Base-by-base conservation (phyloP, 1,140 invertebrate genomes). In the Scaptomyza graminum region DNA sequence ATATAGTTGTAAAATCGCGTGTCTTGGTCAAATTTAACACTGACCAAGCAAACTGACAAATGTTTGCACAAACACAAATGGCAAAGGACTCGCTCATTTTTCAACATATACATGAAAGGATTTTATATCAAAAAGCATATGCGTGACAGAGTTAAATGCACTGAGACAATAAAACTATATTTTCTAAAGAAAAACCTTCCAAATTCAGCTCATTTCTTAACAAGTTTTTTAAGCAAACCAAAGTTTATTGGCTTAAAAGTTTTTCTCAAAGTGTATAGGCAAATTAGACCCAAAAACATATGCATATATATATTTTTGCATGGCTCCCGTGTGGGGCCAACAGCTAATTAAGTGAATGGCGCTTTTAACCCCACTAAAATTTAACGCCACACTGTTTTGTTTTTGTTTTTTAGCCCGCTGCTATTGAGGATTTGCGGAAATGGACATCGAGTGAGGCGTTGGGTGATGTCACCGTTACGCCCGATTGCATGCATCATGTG, bases 391-490 rank as follows among this genome's bases (percentile, higher is more conserved):
- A 2, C 18, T 28, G 2, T 18, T 25, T 16, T 4, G 12, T 13
- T 39, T 34, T 57, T 12, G 4, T 11, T 49, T 75, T 83, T 9
- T 92, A 97, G 96, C 96, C 96, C 54, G 95, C 95, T 62, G 95
- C 94, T 72, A 94, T 97, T 62, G 95, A 95, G 75, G 95, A 96
- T 68, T 93, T 97, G 46, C 94, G 96, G 61, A 94, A 95, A 93
- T 97, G 96, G 96, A 97, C 96, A 34, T 97, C 96, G 31, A 94
- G 93, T 67, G 96, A 97, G 91, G 96, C 96, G 11, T 91, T 97
- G 34, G 96, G 96, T 59, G 96, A 96, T 84, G 93, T 96, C 47
- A 97, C 96, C 12, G 95, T 96, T 12, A 93, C 95, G 15, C 95
- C 96, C 22, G 95, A 96, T 91, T 95, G 95, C 68, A 94, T 95